These are phyloP conservation scores for Capitulum mitella DNA, from an alignment of 2,888 invertebrate species.

Conservation along the genomic window DNA sequence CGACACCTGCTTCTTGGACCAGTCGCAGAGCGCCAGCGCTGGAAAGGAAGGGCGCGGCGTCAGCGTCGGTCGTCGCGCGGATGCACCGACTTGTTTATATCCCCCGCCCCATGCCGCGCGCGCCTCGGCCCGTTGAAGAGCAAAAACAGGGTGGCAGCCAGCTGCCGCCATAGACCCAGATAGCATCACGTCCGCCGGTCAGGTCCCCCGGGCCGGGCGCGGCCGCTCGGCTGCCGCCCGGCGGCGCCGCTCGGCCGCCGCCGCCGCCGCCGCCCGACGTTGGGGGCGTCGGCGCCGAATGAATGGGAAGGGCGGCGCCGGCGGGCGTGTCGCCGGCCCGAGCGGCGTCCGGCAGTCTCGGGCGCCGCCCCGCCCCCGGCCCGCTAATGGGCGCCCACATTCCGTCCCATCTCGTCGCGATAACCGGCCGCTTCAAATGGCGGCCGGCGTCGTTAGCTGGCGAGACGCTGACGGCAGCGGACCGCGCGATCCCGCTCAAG, in stretches of 20 bases:
- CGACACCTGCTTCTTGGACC: conserved; percentile 40
- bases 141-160: neutral
- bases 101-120: too few relatives aligned
- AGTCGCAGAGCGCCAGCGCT: conserved; percentile 44
- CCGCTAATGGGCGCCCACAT: conserved; percentile 14
- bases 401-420: neutral
- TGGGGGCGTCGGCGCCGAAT: neutral
- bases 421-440: neutral
- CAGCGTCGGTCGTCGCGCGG: neutral
- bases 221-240: too few relatives aligned
- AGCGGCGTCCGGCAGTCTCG: conserved; percentile 4
- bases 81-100: neutral
- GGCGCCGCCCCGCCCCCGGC: neutral
- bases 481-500: neutral
- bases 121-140: neutral
- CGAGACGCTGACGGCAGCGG: too few relatives aligned
- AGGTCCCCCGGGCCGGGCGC: neutral
- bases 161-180: neutral
- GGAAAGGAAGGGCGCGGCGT: neutral
- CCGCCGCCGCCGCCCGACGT: neutral
- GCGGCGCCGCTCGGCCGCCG: neutral
- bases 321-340: neutral
- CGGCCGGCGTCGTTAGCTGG: neutral
- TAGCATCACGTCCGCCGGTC: neutral
- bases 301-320: neutral